Conservation (phyloP, 2,797 vertebrate species). For the Galagoides demidoff region DNA sequence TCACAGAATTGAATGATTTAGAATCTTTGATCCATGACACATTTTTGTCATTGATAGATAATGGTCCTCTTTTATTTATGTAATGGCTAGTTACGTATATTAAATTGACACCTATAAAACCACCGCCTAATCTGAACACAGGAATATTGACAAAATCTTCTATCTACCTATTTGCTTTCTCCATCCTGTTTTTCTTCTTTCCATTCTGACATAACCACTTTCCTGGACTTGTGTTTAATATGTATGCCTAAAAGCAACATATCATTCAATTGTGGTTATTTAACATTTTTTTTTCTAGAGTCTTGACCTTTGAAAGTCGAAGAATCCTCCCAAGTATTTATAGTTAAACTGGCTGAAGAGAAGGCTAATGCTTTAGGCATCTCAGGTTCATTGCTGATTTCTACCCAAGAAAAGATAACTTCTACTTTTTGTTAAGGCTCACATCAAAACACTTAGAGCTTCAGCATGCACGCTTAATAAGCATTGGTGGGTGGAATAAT, state of each 20-base stretch:
- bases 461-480: conserved; percentile 8
- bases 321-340: background rate
- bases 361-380: background rate
- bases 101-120: background rate
- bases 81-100: background rate
- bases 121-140: background rate
- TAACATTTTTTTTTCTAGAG: conserved; percentile 23
- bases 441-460: conserved; percentile 7
- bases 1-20: background rate
- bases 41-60: background rate
- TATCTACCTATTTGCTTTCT: background rate
- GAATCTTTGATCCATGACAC: background rate
- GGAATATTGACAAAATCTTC: background rate
- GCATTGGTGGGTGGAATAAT: conserved; percentile 33
- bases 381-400: background rate
- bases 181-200: background rate
- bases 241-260: background rate
- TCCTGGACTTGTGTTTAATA: background rate
- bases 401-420: conserved; percentile 44
- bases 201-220: background rate
- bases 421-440: background rate
- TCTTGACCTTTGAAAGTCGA: background rate
- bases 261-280: conserved; percentile 6
- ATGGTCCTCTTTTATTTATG: background rate
- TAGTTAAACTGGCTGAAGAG: background rate